phyloP scores from a whole-genome alignment of 2,797 vertebrate genomes.

The Lemur catta region DNA sequence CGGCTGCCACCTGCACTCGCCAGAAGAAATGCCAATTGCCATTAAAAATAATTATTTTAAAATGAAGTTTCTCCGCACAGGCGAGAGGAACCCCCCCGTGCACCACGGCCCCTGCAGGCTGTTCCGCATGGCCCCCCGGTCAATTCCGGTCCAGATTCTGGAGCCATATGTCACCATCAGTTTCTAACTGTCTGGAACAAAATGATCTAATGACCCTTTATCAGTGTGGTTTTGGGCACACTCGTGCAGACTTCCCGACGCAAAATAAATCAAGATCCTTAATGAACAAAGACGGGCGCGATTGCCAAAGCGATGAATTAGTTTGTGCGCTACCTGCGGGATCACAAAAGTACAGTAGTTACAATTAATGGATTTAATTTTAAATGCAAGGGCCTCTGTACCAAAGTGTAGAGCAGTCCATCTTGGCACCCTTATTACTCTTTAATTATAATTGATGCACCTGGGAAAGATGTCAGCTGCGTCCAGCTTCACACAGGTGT shows the following conservation, averaged over 20 bases:
- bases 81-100: neutral
- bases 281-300: conserved; percentile 75
- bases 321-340: conserved; percentile 72
- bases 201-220: conserved; percentile 71
- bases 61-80: conserved; percentile 29
- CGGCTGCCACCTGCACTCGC: conserved; percentile 11
- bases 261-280: conserved; percentile 80
- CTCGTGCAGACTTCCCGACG: conserved; percentile 17
- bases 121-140: conserved; percentile 44
- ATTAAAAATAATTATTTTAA: conserved; percentile 67
- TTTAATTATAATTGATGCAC: conserved; percentile 84
- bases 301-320: conserved; percentile 77
- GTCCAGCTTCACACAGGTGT: conserved; percentile 64
- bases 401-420: conserved; percentile 76
- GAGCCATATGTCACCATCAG: conserved; percentile 57
- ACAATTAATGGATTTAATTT: conserved; percentile 83
- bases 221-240: conserved; percentile 69
- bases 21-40: conserved; percentile 59
- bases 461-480: conserved; percentile 77
- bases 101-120: conserved; percentile 58
- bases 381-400: conserved; percentile 67
- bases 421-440: conserved; percentile 78
- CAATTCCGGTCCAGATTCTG: conserved; percentile 62
- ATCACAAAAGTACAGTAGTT: conserved; percentile 77
- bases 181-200: conserved; percentile 62